phyloP scores from a whole-genome alignment of 2,888 invertebrate genomes.

The Limnephilus rhombicus region DNA sequence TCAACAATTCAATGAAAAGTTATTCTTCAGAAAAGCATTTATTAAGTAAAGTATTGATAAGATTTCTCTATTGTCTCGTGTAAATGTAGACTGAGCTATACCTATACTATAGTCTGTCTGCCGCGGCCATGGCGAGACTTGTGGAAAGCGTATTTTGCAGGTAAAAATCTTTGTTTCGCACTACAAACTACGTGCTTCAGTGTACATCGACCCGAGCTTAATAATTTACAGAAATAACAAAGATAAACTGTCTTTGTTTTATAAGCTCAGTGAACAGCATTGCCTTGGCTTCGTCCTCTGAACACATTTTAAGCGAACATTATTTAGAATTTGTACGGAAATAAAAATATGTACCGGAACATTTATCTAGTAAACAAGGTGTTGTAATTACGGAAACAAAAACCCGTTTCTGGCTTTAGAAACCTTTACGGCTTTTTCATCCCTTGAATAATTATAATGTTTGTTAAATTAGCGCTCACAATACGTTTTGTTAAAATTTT shows the following conservation, averaged over 20 bases:
- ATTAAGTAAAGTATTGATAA: constrained; percentile 60
- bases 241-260: constrained; percentile 64
- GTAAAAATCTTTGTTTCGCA: constrained; percentile 60
- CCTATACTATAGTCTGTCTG: constrained; percentile 27
- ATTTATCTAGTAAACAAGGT: constrained; percentile 1
- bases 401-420: neutral
- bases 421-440: constrained; percentile 1
- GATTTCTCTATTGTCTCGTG: constrained; percentile 50
- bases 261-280: constrained; percentile 46
- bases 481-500: neutral
- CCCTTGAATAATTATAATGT: neutral
- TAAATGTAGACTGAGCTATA: constrained; percentile 32
- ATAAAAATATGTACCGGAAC: neutral
- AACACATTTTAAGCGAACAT: neutral
- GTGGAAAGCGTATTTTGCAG: constrained; percentile 53
- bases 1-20: constrained; percentile 36
- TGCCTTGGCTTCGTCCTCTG: constrained; percentile 25
- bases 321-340: constrained; percentile 1
- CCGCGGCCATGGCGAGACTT: constrained; percentile 35
- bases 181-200: constrained; percentile 20
- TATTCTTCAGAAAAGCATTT: constrained; percentile 49
- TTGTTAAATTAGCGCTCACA: neutral
- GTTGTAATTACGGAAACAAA: constrained; percentile 1
- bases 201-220: constrained; percentile 59
- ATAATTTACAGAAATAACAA: constrained; percentile 65